Evolutionary conservation across 2,888 invertebrate species (phyloP).

Genomic region (Conomelus anceps): DNA sequence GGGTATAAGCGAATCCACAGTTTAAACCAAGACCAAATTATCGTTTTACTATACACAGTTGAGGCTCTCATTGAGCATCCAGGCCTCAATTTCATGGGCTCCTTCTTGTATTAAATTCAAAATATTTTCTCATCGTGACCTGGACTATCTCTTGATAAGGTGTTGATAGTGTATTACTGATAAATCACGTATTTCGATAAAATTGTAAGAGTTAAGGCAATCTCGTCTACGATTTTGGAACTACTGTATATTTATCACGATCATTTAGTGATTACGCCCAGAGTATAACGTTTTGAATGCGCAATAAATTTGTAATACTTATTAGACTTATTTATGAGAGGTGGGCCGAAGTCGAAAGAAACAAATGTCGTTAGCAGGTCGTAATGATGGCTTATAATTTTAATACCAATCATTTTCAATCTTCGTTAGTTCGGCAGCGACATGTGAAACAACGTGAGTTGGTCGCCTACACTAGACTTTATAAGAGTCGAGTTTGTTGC

Average conservation of each 20-base stretch:
- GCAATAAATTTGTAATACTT: neutral
- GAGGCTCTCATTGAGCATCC: too few species aligned
- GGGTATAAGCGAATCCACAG: too few species aligned
- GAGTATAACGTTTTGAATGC: neutral
- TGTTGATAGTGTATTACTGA: neutral
- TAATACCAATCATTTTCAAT: neutral
- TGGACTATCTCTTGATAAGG: neutral
- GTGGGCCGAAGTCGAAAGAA: neutral
- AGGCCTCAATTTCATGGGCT: too few species aligned
- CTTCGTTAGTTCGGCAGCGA: neutral
- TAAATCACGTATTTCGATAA: neutral
- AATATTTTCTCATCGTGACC: neutral
- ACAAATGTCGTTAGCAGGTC: neutral
- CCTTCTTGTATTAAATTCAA: too few species aligned
- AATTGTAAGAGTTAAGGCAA: neutral
- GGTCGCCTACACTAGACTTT: neutral
- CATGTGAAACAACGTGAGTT: neutral
- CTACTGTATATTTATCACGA: neutral
- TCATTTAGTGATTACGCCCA: neutral
- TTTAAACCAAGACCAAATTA: too few species aligned
- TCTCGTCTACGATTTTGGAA: neutral
- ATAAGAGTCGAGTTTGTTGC: neutral
- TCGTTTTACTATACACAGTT: too few species aligned
- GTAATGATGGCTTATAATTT: neutral
- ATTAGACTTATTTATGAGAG: neutral